Evolutionary conservation across 1,140 invertebrate species (phyloP), one percentile per base, ranked within the genome.

Genomic region (Drosophila watanabei): DNA sequence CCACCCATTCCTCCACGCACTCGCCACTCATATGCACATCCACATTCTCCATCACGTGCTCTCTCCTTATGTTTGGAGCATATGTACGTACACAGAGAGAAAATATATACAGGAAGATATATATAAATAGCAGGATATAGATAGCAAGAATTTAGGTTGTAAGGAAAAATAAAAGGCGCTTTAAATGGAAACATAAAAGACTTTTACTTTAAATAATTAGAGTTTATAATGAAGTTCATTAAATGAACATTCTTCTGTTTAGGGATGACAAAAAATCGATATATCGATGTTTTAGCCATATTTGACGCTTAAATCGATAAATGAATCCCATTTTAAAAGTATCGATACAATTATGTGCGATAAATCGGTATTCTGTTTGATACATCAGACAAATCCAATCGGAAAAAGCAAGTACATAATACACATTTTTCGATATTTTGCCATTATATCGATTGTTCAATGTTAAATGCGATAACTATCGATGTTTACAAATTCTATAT

Each of bases 1-100:
- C 43, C 60, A 37, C 39, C 66, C 32, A 16, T 18, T 20, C 30
- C 48, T 30, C 2, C 39, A 13, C 14, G 33, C 39, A 56, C 39
- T 35, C 63, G 37, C 63, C 68, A 75, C 52, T 75, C 73, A 64
- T 57, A 76, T 39, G 33, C 71, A 63, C 60, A 65, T 48, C 39
- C 71, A 76, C 32, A 43, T 52, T 46, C 30, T 28, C 33, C 51
- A 56, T 45, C 64, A 69, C 33, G 48, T 68, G 37, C 41, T 52
- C 14, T 35, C 41, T 51, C 39, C 54, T 77, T 66, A 35, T 58
- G 28, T 4, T 43, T 58, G 54, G 37, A 73, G 75, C 75, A 77
- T 78, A 78, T 78, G 75, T 54, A 78, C 18, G 39, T 48, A n/a
- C 63, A 66, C 58, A 13, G 58, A 5, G 39, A 35, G 14, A 64